These are phyloP conservation scores for Agriopis marginaria DNA, from an alignment of 2,888 invertebrate genomes.

Conservation along the genomic window DNA sequence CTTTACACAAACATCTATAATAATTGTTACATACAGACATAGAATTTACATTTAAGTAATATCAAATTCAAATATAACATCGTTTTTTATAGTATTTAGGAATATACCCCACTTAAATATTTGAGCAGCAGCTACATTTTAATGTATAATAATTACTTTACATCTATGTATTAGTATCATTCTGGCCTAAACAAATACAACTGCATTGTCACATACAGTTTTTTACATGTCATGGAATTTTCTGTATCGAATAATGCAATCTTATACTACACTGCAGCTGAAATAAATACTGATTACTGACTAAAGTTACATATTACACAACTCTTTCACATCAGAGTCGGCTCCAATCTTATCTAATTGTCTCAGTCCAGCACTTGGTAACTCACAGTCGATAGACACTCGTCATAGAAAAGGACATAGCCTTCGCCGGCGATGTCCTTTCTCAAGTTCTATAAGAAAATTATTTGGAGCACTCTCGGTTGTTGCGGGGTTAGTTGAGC, in stretches of 20 bases:
- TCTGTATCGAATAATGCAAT: constrained; percentile 24
- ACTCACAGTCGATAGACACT: constrained; percentile 57
- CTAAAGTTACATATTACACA: constrained; percentile 49
- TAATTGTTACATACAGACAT: constrained; percentile 15
- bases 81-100: constrained; percentile 15
- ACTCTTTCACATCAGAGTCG: constrained; percentile 44
- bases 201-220: constrained; percentile 33
- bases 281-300: constrained; percentile 62
- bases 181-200: constrained; percentile 25
- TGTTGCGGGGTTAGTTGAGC: constrained; percentile 60
- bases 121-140: constrained; percentile 33
- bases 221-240: constrained; percentile 43
- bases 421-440: constrained; percentile 60
- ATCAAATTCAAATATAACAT: constrained; percentile 18
- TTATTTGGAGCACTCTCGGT: constrained; percentile 80
- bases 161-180: constrained; percentile 13
- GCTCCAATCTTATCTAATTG: constrained; percentile 34
- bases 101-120: constrained; percentile 20
- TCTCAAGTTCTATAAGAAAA: constrained; percentile 79
- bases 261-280: constrained; percentile 43
- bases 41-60: constrained; percentile 14
- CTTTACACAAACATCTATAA: constrained; percentile 23
- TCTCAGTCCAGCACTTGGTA: constrained; percentile 62
- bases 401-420: constrained; percentile 58
- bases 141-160: constrained; percentile 21